Percentiles rank a stretch among this genome's conserved stretches.
phyloP scores from a whole-genome alignment of 2,797 vertebrate species.

The Podarcis siculus region DNA sequence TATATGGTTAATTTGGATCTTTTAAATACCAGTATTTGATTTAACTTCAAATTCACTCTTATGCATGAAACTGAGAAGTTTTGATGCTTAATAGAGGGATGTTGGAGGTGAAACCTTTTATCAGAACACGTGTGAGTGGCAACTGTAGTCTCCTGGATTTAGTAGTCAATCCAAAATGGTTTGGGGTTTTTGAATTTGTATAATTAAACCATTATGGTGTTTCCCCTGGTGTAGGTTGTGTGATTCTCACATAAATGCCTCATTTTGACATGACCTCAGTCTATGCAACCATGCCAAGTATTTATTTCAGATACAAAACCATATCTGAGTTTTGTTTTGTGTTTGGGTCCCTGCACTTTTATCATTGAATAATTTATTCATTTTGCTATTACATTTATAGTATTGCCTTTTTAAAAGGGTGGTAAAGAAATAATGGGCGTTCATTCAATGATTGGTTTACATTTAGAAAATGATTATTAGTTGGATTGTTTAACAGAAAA shows the following conservation, averaged over 20 bases:
- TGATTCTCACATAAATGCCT: conserved; percentile 43
- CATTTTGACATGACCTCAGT: conserved; percentile 73
- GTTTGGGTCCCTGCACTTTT: conserved; percentile 69
- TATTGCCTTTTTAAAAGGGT: conserved; percentile 66
- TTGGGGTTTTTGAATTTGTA: neutral
- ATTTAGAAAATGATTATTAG: conserved; percentile 58
- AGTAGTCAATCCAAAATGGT: neutral
- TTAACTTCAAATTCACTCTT: conserved; percentile 21
- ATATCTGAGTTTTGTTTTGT: conserved; percentile 64
- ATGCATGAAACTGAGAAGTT: neutral
- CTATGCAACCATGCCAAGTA: conserved; percentile 75
- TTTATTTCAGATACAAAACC: conserved; percentile 76
- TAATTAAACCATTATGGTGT: neutral
- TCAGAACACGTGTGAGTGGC: neutral
- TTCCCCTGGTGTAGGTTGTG: neutral
- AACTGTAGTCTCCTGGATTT: neutral
- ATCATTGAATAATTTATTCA: conserved; percentile 64
- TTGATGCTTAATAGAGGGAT: neutral
- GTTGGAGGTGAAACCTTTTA: neutral
- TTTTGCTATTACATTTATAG: conserved; percentile 73
- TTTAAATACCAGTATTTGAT: conserved; percentile 43
- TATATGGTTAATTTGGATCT: conserved; percentile 34
- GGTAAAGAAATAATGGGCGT: conserved; percentile 60
- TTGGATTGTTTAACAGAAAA: conserved; percentile 62
- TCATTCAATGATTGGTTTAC: conserved; percentile 66